phyloP scores from a whole-genome alignment of 2,797 vertebrate species.

The Micrastur ruficollis region DNA sequence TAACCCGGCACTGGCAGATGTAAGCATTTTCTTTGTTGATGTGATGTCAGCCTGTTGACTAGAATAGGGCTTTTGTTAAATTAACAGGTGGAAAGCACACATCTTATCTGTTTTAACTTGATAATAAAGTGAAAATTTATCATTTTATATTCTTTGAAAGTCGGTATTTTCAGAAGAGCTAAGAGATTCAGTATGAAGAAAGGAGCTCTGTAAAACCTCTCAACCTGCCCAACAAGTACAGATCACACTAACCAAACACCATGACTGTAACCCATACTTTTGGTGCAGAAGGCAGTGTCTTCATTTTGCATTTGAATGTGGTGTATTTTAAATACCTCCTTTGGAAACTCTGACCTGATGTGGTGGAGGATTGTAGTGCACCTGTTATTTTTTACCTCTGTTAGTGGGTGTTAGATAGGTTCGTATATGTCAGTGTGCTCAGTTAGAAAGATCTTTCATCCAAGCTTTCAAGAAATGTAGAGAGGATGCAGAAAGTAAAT shows the following conservation, averaged over 20 bases:
- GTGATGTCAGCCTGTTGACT: neutral
- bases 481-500: neutral
- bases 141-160: neutral
- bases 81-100: neutral
- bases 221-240: fast-evolving
- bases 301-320: neutral
- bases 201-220: neutral
- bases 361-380: neutral
- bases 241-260: neutral
- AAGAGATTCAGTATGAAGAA: neutral
- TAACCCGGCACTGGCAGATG: fast-evolving
- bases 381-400: neutral
- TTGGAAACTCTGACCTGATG: neutral
- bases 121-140: neutral
- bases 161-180: neutral
- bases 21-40: neutral
- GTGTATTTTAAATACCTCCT: neutral
- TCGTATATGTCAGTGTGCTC: neutral
- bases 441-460: neutral
- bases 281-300: neutral
- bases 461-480: neutral
- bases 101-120: neutral
- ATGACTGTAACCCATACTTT: fast-evolving
- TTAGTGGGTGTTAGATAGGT: neutral
- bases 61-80: neutral